Evolutionary conservation across 2,797 vertebrate genomes (phyloP), one percentile per base, ranked within the genome.

Genomic region (Sylvilagus floridanus): DNA sequence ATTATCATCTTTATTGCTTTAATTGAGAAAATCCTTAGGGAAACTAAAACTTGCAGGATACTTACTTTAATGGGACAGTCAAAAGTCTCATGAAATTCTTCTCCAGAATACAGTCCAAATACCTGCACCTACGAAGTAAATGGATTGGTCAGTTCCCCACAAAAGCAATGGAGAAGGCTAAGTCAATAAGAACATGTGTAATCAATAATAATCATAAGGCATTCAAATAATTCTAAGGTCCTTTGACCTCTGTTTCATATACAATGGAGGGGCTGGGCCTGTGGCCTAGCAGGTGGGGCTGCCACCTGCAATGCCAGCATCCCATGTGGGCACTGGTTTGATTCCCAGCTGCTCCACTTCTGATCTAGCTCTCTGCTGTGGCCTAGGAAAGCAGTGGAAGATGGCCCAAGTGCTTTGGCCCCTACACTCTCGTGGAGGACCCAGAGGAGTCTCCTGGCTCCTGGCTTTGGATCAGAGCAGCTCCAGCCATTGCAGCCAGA

Each of bases 21-120:
- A n/a, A 7, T 42, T 65, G 47, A 97, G 0, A 84, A 93, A 93
- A 96, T 77, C 68, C 94, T 96, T 52, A 71, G 93, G 90, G 89
- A 95, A 96, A 97, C 90, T 91, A 95, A 98, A 91, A 77, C 47
- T 72, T 88, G 96, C 92, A 83, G 95, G 97, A 86, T 92, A 98
- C 99, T 98, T 98, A 99, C 99, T 99, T 99, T 99, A 98, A 99
- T 98, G 95, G 99, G 99, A 98, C 99, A 99, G 98, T 99, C 99
- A 97, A 99, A 99, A 5, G 98, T 99, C 97, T 99, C 99, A 24
- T 99, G 99, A 98, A 99, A 99, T 97, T 99, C 99, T 98, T 99
- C 99, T 65, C 99, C 99, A 50, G 99, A 99, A 97, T 99, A 99
- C 54, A 99, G 98, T 89, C 99, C 99, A 94, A 99, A 99, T 66